A percentile compares a stretch with the other conserved stretches of the same genome.
phyloP scores from a whole-genome alignment of 2,888 invertebrate genomes.

The Leptopilina drosophilae region DNA sequence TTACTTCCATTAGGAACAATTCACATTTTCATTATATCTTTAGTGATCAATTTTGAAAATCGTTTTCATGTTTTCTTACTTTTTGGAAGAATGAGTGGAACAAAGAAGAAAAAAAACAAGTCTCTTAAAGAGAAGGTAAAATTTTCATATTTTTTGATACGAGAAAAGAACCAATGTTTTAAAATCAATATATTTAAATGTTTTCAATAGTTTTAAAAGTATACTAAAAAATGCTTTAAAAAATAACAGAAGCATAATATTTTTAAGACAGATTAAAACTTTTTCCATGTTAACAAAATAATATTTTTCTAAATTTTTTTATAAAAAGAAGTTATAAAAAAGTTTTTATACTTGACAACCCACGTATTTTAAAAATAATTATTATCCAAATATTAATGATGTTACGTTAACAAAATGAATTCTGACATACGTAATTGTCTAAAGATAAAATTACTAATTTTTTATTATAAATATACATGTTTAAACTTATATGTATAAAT shows the following conservation, averaged over 20 bases:
- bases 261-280: too few relatives aligned
- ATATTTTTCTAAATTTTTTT: not conserved
- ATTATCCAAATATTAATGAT: not conserved
- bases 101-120: constrained; percentile 53
- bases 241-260: too few relatives aligned
- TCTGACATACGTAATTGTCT: not conserved
- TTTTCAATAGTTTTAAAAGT: too few relatives aligned
- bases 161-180: not conserved
- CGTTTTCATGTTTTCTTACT: not conserved
- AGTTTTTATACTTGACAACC: not conserved
- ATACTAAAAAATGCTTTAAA: too few relatives aligned
- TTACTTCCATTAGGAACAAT: not conserved
- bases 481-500: too few relatives aligned
- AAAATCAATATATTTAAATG: not conserved
- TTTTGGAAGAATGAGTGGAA: constrained; percentile 57
- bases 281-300: too few relatives aligned
- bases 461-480: too few relatives aligned
- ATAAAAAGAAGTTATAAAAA: not conserved
- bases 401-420: constrained; percentile 12
- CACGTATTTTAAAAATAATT: not conserved
- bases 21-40: not conserved
- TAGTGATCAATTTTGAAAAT: not conserved
- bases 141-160: not conserved
- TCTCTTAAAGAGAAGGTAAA: constrained; percentile 58
- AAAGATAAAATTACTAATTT: too few relatives aligned